Percentiles rank a stretch among this genome's conserved stretches.
phyloP scores from a whole-genome alignment of 2,888 invertebrate genomes.

The Pseudococcus viburni region DNA sequence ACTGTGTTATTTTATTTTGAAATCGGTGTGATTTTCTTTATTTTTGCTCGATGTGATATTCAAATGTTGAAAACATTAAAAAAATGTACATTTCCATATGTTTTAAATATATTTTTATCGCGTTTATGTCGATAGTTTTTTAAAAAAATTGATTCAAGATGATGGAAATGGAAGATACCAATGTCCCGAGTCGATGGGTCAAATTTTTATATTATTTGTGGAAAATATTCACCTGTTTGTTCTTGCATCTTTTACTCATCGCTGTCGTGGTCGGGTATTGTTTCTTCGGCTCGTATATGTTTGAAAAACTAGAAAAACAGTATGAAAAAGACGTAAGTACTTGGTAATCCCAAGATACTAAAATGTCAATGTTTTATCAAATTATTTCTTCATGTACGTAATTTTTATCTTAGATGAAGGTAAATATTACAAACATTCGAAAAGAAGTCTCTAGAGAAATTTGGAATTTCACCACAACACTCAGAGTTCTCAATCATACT shows the following conservation, averaged over 20 bases:
- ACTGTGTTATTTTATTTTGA: constrained; percentile 47
- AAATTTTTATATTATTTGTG: constrained; percentile 81
- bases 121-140: constrained; percentile 10
- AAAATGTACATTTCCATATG: constrained; percentile 56
- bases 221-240: constrained; percentile 87
- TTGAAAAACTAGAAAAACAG: constrained; percentile 82
- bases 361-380: neutral
- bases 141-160: constrained; percentile 19
- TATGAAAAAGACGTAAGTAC: constrained; percentile 80
- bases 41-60: constrained; percentile 58
- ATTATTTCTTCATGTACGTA: neutral
- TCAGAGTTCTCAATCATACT: constrained; percentile 78
- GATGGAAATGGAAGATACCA: constrained; percentile 69
- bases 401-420: constrained; percentile 78
- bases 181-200: constrained; percentile 72
- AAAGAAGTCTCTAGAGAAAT: constrained; percentile 83
- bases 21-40: constrained; percentile 36
- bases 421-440: constrained; percentile 81
- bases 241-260: constrained; percentile 89
- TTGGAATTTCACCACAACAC: constrained; percentile 81
- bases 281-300: constrained; percentile 88
- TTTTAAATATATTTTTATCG: constrained; percentile 58
- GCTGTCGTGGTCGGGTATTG: constrained; percentile 92
- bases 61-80: constrained; percentile 19
- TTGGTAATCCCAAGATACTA: neutral